Evolutionary conservation across 2,797 vertebrate species (phyloP).

Genomic region (Gorsachius magnificus): DNA sequence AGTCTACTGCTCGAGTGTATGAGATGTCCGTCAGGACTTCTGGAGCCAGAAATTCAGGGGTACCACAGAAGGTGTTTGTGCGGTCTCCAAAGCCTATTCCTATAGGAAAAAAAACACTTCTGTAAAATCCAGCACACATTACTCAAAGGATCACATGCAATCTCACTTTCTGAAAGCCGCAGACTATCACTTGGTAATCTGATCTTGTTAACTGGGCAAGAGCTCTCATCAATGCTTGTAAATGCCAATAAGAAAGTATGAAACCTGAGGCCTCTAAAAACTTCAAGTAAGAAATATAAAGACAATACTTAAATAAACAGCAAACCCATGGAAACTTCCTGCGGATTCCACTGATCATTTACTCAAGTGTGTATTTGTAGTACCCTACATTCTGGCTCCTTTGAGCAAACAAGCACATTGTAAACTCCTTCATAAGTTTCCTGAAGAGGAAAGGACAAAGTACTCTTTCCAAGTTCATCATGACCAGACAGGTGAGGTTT

Average conservation of each 20-base stretch:
- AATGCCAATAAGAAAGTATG: not conserved
- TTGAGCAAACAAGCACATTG: not conserved
- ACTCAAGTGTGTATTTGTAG: not conserved
- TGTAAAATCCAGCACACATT: not conserved
- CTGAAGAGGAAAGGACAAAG: not conserved
- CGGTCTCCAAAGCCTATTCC: constrained; percentile 92
- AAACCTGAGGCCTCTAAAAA: not conserved
- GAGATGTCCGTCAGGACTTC: constrained; percentile 92
- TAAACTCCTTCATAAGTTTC: not conserved
- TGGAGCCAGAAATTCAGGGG: constrained; percentile 94
- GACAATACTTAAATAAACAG: not conserved
- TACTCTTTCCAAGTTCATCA: not conserved
- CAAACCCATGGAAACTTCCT: not conserved
- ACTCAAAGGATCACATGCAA: not conserved
- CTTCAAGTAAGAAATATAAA: not conserved
- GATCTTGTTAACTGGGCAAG: not conserved
- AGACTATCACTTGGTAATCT: not conserved
- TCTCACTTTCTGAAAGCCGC: not conserved
- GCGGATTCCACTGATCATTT: not conserved
- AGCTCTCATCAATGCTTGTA: not conserved
- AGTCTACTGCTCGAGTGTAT: constrained; percentile 94
- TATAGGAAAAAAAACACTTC: constrained; percentile 51
- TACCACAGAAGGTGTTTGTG: constrained; percentile 95
- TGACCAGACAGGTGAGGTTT: not conserved
- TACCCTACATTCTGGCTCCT: not conserved